Percentiles rank a stretch among this genome's conserved stretches.
Evolutionary conservation across 2,113 vertebrate species (phyloP).

Genomic region (rat (Rattus norvegicus)): DNA sequence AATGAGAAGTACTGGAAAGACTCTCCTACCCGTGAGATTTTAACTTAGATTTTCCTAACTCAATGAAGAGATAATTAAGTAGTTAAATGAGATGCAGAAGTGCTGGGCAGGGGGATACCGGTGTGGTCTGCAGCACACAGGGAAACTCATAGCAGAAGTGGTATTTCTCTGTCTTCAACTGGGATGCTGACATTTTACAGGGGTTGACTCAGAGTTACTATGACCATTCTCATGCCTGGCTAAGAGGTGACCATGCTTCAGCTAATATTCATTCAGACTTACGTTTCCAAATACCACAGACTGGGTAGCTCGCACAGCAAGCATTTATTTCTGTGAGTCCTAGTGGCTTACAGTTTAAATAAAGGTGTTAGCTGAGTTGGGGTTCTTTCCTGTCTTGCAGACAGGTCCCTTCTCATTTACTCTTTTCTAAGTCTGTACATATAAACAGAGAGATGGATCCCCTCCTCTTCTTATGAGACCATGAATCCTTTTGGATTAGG

Average conservation of each 20-base stretch:
- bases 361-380: background rate
- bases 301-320: background rate
- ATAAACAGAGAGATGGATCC: background rate
- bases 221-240: background rate
- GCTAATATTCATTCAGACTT: background rate
- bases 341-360: background rate
- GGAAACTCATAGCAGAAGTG: background rate
- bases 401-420: background rate
- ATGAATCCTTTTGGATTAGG: background rate
- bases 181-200: background rate
- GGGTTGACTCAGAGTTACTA: background rate
- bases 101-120: background rate
- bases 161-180: conserved; percentile 4
- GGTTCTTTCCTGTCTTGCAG: background rate
- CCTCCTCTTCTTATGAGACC: background rate
- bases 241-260: background rate
- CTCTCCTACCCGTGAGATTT: background rate
- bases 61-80: background rate
- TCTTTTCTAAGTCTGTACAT: background rate
- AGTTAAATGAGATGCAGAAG: background rate
- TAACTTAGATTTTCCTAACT: conserved; percentile 13
- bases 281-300: background rate
- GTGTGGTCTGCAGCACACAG: background rate
- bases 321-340: background rate
- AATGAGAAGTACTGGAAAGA: background rate